These are phyloP conservation scores for Branchellion lobata DNA, from an alignment of 2,888 invertebrate genomes.

Conservation along the genomic window DNA sequence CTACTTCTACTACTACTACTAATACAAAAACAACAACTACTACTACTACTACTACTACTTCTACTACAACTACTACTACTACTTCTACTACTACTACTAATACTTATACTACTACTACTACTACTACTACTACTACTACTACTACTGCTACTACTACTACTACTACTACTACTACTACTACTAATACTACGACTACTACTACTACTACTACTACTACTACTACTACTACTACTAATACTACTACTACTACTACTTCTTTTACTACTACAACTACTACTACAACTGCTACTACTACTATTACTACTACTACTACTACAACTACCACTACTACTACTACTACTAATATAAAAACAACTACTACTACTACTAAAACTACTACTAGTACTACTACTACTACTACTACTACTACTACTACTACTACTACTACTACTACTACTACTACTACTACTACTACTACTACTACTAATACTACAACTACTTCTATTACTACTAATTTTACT, in stretches of 20 bases:
- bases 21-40: not conserved
- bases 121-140: conserved; percentile 45
- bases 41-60: not conserved
- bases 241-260: conserved; percentile 3
- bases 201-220: conserved; percentile 45
- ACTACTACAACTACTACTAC: conserved; percentile 16
- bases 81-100: conserved; percentile 35
- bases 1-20: not conserved
- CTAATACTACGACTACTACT: conserved; percentile 43
- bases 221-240: conserved; percentile 34
- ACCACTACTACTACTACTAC: conserved; percentile 16
- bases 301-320: not conserved
- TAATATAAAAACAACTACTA: not conserved
- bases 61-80: not conserved
- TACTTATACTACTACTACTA: conserved; percentile 43
- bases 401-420: conserved; percentile 16
- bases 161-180: conserved; percentile 42
- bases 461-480: conserved; percentile 5
- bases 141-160: conserved; percentile 41
- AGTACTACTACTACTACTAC: conserved; percentile 25
- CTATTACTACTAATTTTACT: not conserved
- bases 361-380: conserved; percentile 10
- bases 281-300: not conserved
- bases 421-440: not conserved
- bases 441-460: conserved; percentile 14